These are phyloP conservation scores for Caretta caretta DNA, from an alignment of 2,113 vertebrate species.

Conservation along the genomic window DNA sequence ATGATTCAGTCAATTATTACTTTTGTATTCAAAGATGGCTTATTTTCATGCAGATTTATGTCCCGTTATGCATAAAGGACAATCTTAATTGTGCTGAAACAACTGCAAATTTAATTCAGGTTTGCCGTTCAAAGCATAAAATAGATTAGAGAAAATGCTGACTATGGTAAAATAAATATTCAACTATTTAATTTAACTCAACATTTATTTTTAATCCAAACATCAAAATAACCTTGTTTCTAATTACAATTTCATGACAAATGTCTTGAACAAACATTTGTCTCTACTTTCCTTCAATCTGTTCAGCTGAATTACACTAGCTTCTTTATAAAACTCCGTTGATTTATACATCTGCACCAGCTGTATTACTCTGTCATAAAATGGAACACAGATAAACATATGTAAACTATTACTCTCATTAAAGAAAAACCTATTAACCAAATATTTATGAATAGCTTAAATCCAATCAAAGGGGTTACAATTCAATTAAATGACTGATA, in stretches of 20 bases:
- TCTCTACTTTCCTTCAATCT: conserved; percentile 40
- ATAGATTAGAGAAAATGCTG: conserved; percentile 56
- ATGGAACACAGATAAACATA: conserved; percentile 26
- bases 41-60: conserved; percentile 70
- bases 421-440: not conserved
- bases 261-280: conserved; percentile 42
- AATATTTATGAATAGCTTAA: not conserved
- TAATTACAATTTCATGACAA: conserved; percentile 63
- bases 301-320: conserved; percentile 2
- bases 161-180: conserved; percentile 66
- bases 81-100: conserved; percentile 70
- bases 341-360: conserved; percentile 56
- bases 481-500: not conserved
- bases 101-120: conserved; percentile 75
- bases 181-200: conserved; percentile 51
- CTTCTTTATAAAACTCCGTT: conserved; percentile 40
- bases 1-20: conserved; percentile 50
- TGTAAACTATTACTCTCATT: not conserved
- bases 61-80: conserved; percentile 28
- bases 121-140: conserved; percentile 60
- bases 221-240: conserved; percentile 59
- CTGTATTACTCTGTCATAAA: conserved; percentile 24
- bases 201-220: conserved; percentile 61
- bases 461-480: not conserved
- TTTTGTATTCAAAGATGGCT: conserved; percentile 63